Base-by-base conservation (phyloP, 1,140 invertebrate genomes). In the Lycorma delicatula region DNA sequence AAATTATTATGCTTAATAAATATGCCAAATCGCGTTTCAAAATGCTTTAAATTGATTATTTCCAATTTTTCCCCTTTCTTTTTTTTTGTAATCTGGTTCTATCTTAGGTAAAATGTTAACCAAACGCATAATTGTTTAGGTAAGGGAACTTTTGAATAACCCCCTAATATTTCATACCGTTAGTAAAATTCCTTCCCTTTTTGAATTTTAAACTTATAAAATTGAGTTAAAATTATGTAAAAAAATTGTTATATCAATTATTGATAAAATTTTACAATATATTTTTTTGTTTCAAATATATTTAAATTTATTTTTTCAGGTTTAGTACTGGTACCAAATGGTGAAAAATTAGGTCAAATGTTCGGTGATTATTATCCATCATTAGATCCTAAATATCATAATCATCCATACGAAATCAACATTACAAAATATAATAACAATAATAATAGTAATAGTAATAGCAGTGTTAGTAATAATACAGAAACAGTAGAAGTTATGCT, bases 241-340 rank as follows among this genome's bases (percentile, higher is more conserved):
- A 46, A 16, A 34, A 34, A 34, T 11, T 11, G n/a, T 9, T 11
- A 9, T 34, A 34, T 34, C 31, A 12, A 47, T 47, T 47, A 18
- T 18, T 9, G 46, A 12, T 56, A 7, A 5, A 41, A 41, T 41
- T 54, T 51, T 26, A 28, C 11, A 13, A 9, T 7, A 12, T 9
- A 20, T 56, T n/a, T n/a, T 22, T 34, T 57, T 54, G 20, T 48
- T 38, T 7, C 5, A 22, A 46, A 7, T 13, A 47, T 56, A 18
- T 6, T 49, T 18, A 18, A n/a, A n/a, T n/a, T 46, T 54, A 51
- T 49, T 61, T 69, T 64, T 69, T 1, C 65, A 91, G 89, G 90
- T 46, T 74, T 95, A 20, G 76, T 94, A 46, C 71, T 95, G 51
- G 90, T 97, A 1, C 93, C 94, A 1, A 96, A 96, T 68, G 93